Conservation (phyloP, 2,797 vertebrate species). For the Scomberomorus guttatus region DNA sequence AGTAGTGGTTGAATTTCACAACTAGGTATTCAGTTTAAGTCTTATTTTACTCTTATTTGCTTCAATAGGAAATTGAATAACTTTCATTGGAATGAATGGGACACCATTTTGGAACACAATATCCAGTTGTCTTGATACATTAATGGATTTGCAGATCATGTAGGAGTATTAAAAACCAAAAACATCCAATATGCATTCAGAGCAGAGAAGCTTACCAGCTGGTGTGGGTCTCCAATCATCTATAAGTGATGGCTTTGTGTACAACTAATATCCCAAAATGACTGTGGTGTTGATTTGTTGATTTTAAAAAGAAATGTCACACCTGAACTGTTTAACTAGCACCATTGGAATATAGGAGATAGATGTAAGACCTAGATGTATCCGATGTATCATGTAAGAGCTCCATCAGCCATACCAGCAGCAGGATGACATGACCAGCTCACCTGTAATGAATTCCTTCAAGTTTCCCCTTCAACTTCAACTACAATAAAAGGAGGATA, state of each 20-base stretch:
- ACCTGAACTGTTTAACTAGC: background rate
- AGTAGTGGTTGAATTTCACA: background rate
- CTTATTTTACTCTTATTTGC: no score
- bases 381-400: background rate
- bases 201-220: background rate
- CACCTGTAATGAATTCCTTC: conserved; percentile 51
- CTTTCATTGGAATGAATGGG: background rate
- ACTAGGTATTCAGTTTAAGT: no score
- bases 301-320: background rate
- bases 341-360: background rate
- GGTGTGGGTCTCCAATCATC: conserved; percentile 7
- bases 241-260: background rate
- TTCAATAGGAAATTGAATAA: background rate
- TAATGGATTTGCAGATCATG: background rate
- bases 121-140: background rate
- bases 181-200: conserved; percentile 11
- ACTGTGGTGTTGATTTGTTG: conserved; percentile 3
- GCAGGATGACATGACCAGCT: conserved; percentile 31
- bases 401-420: conserved; percentile 1
- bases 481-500: conserved; percentile 53
- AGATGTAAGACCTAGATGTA: background rate
- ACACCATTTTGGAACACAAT: background rate
- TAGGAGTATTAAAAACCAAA: background rate
- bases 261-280: background rate
- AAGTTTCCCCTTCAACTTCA: conserved; percentile 64